A percentile compares a stretch with the other conserved stretches of the same genome.
phyloP scores from a whole-genome alignment of 2,888 invertebrate species.

The Limnephilus lunatus region DNA sequence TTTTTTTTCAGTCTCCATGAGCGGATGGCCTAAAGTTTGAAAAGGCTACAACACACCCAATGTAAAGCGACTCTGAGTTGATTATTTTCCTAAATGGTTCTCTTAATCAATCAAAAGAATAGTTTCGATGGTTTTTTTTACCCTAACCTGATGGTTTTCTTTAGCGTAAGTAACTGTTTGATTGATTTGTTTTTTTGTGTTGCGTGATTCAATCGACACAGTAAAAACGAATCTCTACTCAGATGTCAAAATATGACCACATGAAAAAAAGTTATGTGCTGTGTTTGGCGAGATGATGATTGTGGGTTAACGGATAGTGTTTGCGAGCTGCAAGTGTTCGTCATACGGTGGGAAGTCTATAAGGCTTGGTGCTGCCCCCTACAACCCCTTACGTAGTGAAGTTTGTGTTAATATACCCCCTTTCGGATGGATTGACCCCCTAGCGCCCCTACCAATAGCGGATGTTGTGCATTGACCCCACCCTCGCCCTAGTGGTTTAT shows the following conservation, averaged over 20 bases:
- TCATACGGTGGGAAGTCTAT: conserved; percentile 40
- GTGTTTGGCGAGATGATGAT: neutral
- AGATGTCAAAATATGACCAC: neutral
- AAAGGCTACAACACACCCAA: neutral
- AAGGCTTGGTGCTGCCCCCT: conserved; percentile 70
- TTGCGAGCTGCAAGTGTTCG: conserved; percentile 21
- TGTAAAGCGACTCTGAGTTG: neutral
- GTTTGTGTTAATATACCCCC: conserved; percentile 26
- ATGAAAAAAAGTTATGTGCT: neutral
- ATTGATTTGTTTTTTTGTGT: neutral
- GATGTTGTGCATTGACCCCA: conserved; percentile 70
- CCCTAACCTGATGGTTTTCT: no score
- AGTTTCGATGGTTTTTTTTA: no score
- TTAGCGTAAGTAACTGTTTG: no score
- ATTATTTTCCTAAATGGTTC: no score
- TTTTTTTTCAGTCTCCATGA: no score
- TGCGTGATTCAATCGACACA: neutral
- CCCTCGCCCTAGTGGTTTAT: conserved; percentile 74
- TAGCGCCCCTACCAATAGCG: conserved; percentile 78
- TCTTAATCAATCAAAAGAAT: neutral
- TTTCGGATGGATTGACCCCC: conserved; percentile 66
- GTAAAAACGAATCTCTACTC: neutral
- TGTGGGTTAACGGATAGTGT: conserved; percentile 16
- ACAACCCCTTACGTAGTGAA: conserved; percentile 40
- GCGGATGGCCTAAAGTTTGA: no score